Base-by-base conservation (phyloP, 2,888 invertebrate genomes). In the Zele albiditarsus region DNA sequence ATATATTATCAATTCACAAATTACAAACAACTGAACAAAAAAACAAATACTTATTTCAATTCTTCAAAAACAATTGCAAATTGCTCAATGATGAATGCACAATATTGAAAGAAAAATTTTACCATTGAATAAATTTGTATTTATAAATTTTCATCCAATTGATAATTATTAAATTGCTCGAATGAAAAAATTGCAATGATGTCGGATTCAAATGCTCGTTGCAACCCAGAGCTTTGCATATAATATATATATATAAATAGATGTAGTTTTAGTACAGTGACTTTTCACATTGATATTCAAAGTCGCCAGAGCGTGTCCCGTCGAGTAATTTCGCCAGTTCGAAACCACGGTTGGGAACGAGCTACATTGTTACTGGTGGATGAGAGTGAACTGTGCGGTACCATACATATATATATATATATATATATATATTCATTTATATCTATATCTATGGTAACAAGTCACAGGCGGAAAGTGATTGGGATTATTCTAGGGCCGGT, bases 381-480 rank as follows among this genome's bases (percentile, higher is more conserved):
- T 57, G 28, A 42, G 42, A 72, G 42, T 65, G 33, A 63, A 31
- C 33, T n/a, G 33, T 31, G 38, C 6, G 5, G 8, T 20, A 63
- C n/a, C 23, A 28, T 53, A 20, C n/a, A 53, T 5, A 53, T 23
- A 20, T 53, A 23, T 53, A 5, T 23, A 3, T 28, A 6, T 67
- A 23, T 14, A 68, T 58, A 57, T 70, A 23, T 31, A 20, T 62
- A 33, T 60, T n/a, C n/a, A n/a, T n/a, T n/a, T n/a, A 23, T 69
- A 31, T 28, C 46, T 60, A 16, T 14, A 46, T 3, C 25, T 3
- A 66, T 16, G 23, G 6, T 65, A 57, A 38, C 12, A 38, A 57
- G 28, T 46, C 42, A 71, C 62, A 57, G 33, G 20, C 68, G 77
- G 25, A 71, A 77, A 75, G 72, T 75, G 69, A 77, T 77, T 77